Evolutionary conservation across 2,888 invertebrate genomes (phyloP).

Genomic region (Ornithoptera alexandrae): DNA sequence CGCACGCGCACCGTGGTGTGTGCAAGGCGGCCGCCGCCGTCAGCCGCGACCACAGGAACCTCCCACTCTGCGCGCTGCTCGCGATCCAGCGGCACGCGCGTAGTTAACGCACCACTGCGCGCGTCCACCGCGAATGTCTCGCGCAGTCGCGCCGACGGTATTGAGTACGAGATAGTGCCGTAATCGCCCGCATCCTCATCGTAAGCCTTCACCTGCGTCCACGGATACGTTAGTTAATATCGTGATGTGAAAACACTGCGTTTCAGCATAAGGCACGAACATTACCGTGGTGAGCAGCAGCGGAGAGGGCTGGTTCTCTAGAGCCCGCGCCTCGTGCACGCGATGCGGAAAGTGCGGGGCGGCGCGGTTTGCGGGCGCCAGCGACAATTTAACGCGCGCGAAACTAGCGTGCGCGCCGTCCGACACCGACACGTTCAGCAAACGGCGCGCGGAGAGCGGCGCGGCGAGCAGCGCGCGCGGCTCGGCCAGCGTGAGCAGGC

Average conservation of each 20-base stretch:
- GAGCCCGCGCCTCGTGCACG: conserved; percentile 87
- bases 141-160: conserved; percentile 86
- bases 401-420: conserved; percentile 97
- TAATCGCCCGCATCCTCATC: conserved; percentile 91
- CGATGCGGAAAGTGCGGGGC: conserved; percentile 88
- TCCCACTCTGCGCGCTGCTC: conserved; percentile 80
- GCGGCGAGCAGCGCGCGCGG: conserved; percentile 72
- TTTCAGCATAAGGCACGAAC: neutral
- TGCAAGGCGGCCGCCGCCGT: conserved; percentile 88
- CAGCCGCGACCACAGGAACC: conserved; percentile 89
- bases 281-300: conserved; percentile 84
- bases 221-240: neutral
- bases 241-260: neutral
- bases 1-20: conserved; percentile 88
- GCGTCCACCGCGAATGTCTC: conserved; percentile 88
- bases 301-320: conserved; percentile 90
- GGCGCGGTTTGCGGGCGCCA: conserved; percentile 88
- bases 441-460: conserved; percentile 73
- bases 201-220: conserved; percentile 83
- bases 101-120: conserved; percentile 84
- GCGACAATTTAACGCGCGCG: conserved; percentile 88
- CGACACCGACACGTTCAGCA: conserved; percentile 94
- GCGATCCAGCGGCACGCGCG: conserved; percentile 86
- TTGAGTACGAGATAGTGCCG: conserved; percentile 87
- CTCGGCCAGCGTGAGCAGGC: conserved; percentile 55